Base-by-base conservation (phyloP, 2,888 invertebrate genomes). In the Diarsia brunnea region DNA sequence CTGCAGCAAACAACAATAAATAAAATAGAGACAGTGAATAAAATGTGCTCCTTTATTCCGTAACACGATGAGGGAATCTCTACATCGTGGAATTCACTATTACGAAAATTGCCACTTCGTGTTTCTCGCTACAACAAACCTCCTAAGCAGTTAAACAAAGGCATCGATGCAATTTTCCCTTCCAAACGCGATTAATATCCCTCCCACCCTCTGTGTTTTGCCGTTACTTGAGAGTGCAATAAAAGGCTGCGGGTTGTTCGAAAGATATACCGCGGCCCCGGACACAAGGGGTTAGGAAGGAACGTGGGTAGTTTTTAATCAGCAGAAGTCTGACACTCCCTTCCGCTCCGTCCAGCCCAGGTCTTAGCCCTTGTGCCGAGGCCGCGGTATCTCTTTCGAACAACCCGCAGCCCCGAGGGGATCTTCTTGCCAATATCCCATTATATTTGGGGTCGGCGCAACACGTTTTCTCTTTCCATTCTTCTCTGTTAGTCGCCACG, bases 81-180 rank as follows among this genome's bases (percentile, higher is more conserved):
- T 14, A 38, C 53, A 55, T 49, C 47, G 38, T n/a, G 58, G 49
- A 78, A 78, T 49, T n/a, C 21, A 1, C 63, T 43, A 64, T 77
- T 45, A 73, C 27, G 21, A 64, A 55, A 55, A 77, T 73, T 73
- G 49, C 43, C 63, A 64, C 24, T 55, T 47, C 51, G 53, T 45
- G 21, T 49, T 80, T 11, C 27, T 31, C 14, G 47, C 80, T 43
- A 24, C 31, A 53, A 14, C 53, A 53, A 43, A 31, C 31, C 31
- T 45, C n/a, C 7, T 11, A n/a, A 47, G 14, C 19, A 45, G 51
- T 16, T 38, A 61, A 72, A 76, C 73, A 79, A 61, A 73, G 60
- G 80, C 47, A 43, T 80, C 27, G 31, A 73, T 80, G 43, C 53
- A 73, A 73, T 79, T 73, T 77, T 24, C 27, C 55, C 64, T 73